phyloP scores from a whole-genome alignment of 2,113 vertebrate genomes.

The Tretioscincus oriximinensis region DNA sequence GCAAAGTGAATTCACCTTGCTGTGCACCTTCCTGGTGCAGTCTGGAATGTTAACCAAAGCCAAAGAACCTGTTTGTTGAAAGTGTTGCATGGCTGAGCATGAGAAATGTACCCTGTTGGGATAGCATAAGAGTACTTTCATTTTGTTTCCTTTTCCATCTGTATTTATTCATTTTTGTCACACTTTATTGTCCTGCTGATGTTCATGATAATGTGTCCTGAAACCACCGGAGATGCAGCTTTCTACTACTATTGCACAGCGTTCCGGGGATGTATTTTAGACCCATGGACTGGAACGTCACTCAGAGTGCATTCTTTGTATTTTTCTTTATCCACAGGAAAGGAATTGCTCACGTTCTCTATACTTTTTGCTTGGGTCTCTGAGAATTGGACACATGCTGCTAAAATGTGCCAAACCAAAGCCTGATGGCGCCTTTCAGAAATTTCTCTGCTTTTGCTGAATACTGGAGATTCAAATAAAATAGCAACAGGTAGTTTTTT shows the following conservation, averaged over 20 bases:
- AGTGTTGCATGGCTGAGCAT: background rate
- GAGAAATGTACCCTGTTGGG: background rate
- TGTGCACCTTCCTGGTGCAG: too few species aligned
- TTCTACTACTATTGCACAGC: conserved; percentile 37
- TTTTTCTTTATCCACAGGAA: conserved; percentile 11
- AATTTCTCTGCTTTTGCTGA: conserved; percentile 49
- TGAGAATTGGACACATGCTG: conserved; percentile 49
- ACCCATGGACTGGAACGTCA: conserved; percentile 45
- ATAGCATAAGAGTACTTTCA: background rate
- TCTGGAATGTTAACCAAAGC: background rate
- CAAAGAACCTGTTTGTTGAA: background rate
- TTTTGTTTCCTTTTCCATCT: conserved; percentile 7
- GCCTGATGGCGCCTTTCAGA: conserved; percentile 33
- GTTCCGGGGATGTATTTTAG: conserved; percentile 42
- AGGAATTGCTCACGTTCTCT: conserved; percentile 44
- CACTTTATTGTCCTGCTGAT: background rate
- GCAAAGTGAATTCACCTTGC: too few species aligned
- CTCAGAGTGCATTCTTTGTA: conserved; percentile 29
- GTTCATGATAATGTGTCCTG: conserved; percentile 13
- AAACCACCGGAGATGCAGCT: conserved; percentile 37
- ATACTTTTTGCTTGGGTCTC: conserved; percentile 53
- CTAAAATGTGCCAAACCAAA: conserved; percentile 48
- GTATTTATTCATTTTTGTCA: conserved; percentile 25
- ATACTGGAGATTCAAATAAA: background rate
- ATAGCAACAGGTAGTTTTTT: background rate